These are phyloP conservation scores for Herpailurus yagouaroundi DNA, from an alignment of 2,113 vertebrate genomes.

Conservation along the genomic window DNA sequence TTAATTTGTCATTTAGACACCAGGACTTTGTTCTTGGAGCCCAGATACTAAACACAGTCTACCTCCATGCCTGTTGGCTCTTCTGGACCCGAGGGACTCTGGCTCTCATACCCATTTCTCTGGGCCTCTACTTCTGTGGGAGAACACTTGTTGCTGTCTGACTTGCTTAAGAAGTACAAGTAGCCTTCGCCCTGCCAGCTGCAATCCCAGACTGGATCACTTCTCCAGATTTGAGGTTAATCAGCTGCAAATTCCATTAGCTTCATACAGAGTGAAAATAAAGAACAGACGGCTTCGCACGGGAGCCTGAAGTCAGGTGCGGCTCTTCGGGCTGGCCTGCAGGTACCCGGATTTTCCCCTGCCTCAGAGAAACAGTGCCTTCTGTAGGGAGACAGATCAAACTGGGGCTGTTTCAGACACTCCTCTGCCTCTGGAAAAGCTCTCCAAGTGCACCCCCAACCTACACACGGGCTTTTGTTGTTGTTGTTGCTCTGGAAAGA, in stretches of 20 bases:
- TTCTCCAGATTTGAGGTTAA: slow-evolving; percentile 89
- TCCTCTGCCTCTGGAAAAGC: neutral
- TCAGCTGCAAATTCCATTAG: slow-evolving; percentile 91
- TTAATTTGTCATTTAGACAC: neutral
- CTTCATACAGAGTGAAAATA: slow-evolving; percentile 88
- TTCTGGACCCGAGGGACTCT: neutral
- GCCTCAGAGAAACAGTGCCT: slow-evolving; percentile 64
- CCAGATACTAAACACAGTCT: neutral
- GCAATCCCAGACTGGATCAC: slow-evolving; percentile 85
- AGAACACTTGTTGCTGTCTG: slow-evolving; percentile 86
- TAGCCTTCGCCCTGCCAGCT: slow-evolving; percentile 81
- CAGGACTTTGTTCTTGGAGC: neutral
- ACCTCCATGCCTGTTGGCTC: neutral
- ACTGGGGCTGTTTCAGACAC: slow-evolving; percentile 8
- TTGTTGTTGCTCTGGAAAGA: neutral
- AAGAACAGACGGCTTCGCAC: slow-evolving; percentile 84
- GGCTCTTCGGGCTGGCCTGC: slow-evolving; percentile 76
- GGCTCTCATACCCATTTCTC: neutral
- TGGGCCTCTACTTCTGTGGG: slow-evolving; percentile 49
- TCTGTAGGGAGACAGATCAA: slow-evolving; percentile 63
- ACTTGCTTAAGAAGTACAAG: slow-evolving; percentile 85
- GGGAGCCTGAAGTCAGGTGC: slow-evolving; percentile 85
- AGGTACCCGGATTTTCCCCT: slow-evolving; percentile 78
- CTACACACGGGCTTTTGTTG: neutral
- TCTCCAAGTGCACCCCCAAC: neutral